Base-by-base conservation (phyloP, 2,797 vertebrate genomes). In the Brotula barbata region DNA sequence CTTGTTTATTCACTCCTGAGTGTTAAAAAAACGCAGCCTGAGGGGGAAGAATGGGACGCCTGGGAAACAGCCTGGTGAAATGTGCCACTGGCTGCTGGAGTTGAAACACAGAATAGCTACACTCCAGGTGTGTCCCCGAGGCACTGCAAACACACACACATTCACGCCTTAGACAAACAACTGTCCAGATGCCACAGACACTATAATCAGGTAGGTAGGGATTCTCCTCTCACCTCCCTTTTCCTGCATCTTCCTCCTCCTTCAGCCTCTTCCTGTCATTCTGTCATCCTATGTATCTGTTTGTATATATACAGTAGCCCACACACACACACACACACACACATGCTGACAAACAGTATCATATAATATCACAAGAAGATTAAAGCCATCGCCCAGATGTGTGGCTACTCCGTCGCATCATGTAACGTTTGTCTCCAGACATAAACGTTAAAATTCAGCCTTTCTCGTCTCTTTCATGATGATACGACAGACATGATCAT, bases 111-210 rank as follows among this genome's bases (percentile, higher is more conserved):
- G 52, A 75, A 74, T 67, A 72, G 66, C 68, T 78, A 19, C 51
- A 71, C 77, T 85, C 78, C 87, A 89, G 86, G 88, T 90, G 87
- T 81, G 84, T 78, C 83, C 73, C 78, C 73, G 62, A 28, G 70
- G 60, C 65, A 70, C 51, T 42, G 54, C 13, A 56, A 44, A 46
- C 45, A 37, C 58, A 62, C 61, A 58, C 40, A 25, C 58, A 39
- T 1, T 13, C 41, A 54, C 20, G 11, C 22, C 70, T 71, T 65
- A 49, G 74, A 66, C 65, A 83, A 82, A 85, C 78, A 71, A 74
- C 77, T 85, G 84, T 83, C 84, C 80, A 83, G 68, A 76, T 84
- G 75, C 61, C 73, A 78, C 56, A 60, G 80, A 74, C 73, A 84
- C 88, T 85, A 67, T 86, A 84, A 88, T 90, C 75, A 85, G 66